Base-by-base conservation (phyloP, 2,797 vertebrate species). In the Semaprochilodus insignis region DNA sequence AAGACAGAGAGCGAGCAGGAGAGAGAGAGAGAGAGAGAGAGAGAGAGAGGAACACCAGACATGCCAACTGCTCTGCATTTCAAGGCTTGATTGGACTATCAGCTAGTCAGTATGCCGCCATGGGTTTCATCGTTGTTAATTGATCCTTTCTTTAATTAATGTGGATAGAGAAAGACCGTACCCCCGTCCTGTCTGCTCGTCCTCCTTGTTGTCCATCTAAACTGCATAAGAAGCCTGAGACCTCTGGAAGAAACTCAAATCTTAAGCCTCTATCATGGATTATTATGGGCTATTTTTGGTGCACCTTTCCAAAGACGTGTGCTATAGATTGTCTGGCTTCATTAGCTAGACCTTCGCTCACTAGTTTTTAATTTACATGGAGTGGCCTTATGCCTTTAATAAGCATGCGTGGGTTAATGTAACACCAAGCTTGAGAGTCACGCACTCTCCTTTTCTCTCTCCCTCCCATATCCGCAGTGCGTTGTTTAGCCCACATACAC, bases 91-190 rank as follows among this genome's bases (percentile, higher is more conserved):
- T 93, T 94, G 93, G 92, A 91, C 93, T 92, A 93, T 92, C 92
- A 92, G 93, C 93, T 91, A 92, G 93, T 93, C 93, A 91, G 93
- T 91, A 87, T 91, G 93, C 91, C 89, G 90, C 91, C 88, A 90
- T 93, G 93, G 91, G 93, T 94, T 94, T 96, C 93, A 92, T 94
- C 91, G 90, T 91, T 94, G 92, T 94, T 95, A 95, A 95, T 95
- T 95, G 94, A 95, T 94, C 93, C 93, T 93, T 94, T 94, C 94
- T 95, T 95, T 95, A 95, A 95, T 95, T 95, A 95, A 95, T 94
- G 92, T 95, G 92, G 92, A 94, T 94, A 94, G 92, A 82, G 92
- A 91, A 93, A 93, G 90, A 90, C 91, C 88, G 89, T 93, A 94
- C 94, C 92, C 93, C 91, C 91, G 91, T 93, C 91, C 93, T 89